Base-by-base conservation (phyloP, 2,888 invertebrate genomes). In the Chironomus tentans region DNA sequence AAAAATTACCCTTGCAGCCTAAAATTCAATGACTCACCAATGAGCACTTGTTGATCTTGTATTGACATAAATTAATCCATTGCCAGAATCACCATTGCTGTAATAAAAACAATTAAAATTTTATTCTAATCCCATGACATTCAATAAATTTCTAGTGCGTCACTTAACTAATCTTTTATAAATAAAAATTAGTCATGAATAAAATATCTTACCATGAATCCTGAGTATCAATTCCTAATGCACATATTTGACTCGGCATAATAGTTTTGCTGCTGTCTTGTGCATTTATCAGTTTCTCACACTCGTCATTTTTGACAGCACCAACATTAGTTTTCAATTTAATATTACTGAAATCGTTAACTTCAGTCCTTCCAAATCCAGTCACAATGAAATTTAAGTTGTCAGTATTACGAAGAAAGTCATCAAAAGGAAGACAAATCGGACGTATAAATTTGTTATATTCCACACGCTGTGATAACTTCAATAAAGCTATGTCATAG, bases 311-410 rank as follows among this genome's bases (percentile, higher is more conserved):
- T 1, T 18, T 28, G 7, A 75, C 21, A n/a, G 68, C 74, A 68
- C 28, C 47, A 18, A 75, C 50, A 18, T 68, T 47, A 2, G 68
- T 68, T 21, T 75, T 75, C 5, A 75, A 65, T 15, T 75, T 75
- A 0, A 75, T 38, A 21, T 47, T 4, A n/a, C 68, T 68, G 12
- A 18, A 21, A 70, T 76, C 61, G 75, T 77, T 50, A n/a, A 77
- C 82, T 79, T 87, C 87, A 4, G 87, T 87, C 79, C 84, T 86
- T 6, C 88, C 88, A 88, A 88, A 88, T 13, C 88, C 88, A 46
- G 87, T 87, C 0, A 86, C 87, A 18, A 79, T 80, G 15, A 87
- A 78, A n/a, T 82, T 83, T 3, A 80, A 73, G 0, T 83, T 82
- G 21, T 76, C 82, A 70, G 80, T 82, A 4, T 79, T 78, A 76